Percentiles rank a stretch among this genome's conserved stretches.
These are phyloP conservation scores for Diarsia dahlii DNA, from an alignment of 2,888 invertebrate genomes.

Conservation along the genomic window DNA sequence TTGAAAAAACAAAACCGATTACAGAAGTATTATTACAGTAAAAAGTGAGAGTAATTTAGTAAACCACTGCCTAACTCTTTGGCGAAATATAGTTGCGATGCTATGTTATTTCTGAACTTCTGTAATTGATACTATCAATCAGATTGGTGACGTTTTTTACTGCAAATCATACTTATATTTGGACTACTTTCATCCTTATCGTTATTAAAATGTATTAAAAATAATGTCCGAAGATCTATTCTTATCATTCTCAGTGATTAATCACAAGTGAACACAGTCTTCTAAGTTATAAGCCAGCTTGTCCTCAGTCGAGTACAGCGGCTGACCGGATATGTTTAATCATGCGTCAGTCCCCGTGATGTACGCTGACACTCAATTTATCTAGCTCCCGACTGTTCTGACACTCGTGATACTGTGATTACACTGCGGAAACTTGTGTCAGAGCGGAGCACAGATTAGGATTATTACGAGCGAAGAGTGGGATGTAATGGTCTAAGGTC, in stretches of 20 bases:
- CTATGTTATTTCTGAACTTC: background rate
- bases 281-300: background rate
- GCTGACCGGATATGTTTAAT: constrained; percentile 52
- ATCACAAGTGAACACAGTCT: background rate
- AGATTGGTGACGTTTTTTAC: background rate
- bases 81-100: background rate
- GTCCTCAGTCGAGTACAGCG: background rate
- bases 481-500: background rate
- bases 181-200: background rate
- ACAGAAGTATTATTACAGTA: too few species aligned
- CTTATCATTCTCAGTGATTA: too few species aligned
- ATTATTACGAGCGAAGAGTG: constrained; percentile 4
- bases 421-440: constrained; percentile 40
- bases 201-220: background rate
- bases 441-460: constrained; percentile 12
- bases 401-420: constrained; percentile 50
- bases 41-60: background rate
- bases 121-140: background rate
- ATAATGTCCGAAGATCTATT: too few species aligned
- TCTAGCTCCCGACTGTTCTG: constrained; percentile 43
- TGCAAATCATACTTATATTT: background rate
- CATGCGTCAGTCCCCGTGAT: constrained; percentile 41
- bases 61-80: background rate
- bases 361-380: constrained; percentile 56
- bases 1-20: too few species aligned